Evolutionary conservation across 2,888 invertebrate genomes (phyloP), one percentile per base, ranked within the genome.

Genomic region (Atherix ibis): DNA sequence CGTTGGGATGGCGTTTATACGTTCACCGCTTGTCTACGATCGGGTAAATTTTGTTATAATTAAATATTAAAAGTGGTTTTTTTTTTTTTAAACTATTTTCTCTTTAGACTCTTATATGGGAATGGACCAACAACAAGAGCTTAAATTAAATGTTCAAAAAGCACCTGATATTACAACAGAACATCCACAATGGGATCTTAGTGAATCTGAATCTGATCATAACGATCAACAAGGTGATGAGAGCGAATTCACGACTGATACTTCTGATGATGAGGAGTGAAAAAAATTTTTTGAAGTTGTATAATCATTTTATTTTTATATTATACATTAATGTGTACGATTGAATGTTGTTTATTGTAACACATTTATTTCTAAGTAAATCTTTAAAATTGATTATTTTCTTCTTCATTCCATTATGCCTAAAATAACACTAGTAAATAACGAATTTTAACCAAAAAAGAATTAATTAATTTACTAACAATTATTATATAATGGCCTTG

Each of bases 141-240:
- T 97, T 53, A 94, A 92, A 79, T 64, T 97, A 62, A 94, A 97
- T 59, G 97, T 98, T 41, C 87, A 94, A 63, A 89, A 92, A 63
- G 94, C 94, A 17, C 84, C 88, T 43, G 84, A 81, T 48, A 74
- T 91, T 50, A 84, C 88, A 42, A 80, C 76, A 33, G 81, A 85
- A 52, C 92, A 94, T 65, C 92, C 92, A n/a, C 94, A 94, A 64
- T 95, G 95, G 94, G 89, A 94, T 52, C 82, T 92, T 52, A 84
- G 85, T 44, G 89, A 91, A 52, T 89, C 92, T 31, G 92, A 94
- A 53, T 79, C 81, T 38, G 80, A 81, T 44, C 56, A 60, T 39
- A 55, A 57, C 38, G 72, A 71, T 43, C 66, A 69, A 47, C 68
- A 70, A 45, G 71, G 67, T 52, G 68, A 72, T 54, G 68, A 72